Percentiles rank a stretch among this genome's conserved stretches.
Conservation (phyloP, 2,888 invertebrate species). For the Pachymerium ferrugineum region DNA sequence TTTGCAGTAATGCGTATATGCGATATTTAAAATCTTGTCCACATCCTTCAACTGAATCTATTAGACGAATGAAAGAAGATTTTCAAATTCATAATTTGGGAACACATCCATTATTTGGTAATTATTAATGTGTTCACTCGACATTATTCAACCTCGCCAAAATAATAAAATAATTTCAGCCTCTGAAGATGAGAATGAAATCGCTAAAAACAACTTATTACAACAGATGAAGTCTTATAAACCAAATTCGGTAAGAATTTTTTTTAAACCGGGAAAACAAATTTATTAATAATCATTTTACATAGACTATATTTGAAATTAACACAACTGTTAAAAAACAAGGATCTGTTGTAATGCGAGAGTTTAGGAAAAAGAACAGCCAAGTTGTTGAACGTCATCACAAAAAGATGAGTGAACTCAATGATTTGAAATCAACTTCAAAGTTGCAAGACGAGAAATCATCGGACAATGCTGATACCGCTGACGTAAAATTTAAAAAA, state of each 20-base stretch:
- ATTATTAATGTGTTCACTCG: neutral
- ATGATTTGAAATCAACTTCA: slow-evolving; percentile 29
- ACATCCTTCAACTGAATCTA: slow-evolving; percentile 80
- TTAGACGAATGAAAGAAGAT: slow-evolving; percentile 71
- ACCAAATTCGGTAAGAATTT: slow-evolving; percentile 61
- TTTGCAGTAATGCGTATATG: slow-evolving; percentile 81
- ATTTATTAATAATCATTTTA: slow-evolving; percentile 38
- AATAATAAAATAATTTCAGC: slow-evolving; percentile 42
- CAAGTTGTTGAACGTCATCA: slow-evolving; percentile 48
- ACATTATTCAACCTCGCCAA: neutral
- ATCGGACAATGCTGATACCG: neutral
- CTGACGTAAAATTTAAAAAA: neutral
- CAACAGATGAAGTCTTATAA: slow-evolving; percentile 67
- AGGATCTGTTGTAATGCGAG: slow-evolving; percentile 74
- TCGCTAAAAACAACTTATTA: slow-evolving; percentile 54
- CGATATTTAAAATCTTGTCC: slow-evolving; percentile 85
- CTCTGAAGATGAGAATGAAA: slow-evolving; percentile 45
- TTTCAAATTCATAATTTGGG: slow-evolving; percentile 55
- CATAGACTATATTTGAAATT: slow-evolving; percentile 89
- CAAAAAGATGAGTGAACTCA: slow-evolving; percentile 50
- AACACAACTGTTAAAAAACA: slow-evolving; percentile 73
- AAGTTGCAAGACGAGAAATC: neutral
- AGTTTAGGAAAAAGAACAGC: slow-evolving; percentile 67
- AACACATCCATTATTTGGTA: slow-evolving; percentile 60
- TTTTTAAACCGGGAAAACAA: neutral